Base-by-base conservation (phyloP, 2,888 invertebrate species). In the Yponomeuta cagnagella region DNA sequence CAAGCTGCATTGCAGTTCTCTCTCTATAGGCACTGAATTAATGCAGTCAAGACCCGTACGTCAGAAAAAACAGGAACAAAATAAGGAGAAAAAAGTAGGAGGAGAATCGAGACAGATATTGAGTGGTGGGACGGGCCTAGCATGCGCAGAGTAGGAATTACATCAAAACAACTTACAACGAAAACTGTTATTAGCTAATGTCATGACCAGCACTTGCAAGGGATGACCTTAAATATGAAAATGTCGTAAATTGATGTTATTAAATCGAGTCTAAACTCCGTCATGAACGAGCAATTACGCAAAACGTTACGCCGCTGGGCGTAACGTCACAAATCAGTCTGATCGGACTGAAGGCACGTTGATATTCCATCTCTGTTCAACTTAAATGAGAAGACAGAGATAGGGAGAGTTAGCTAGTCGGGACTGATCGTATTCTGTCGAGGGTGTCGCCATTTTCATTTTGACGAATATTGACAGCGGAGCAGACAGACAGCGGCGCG, bases 401-500 rank as follows among this genome's bases (percentile, higher is more conserved):
- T 72, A 73, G 78, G 65, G 72, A 76, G 74, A 80, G 74, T 79
- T 76, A 82, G 82, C 89, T 81, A 84, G 86, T 87, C 82, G 84
- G 83, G 84, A 87, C 83, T 89, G 90, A 91, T 89, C 91, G 90
- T 90, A 88, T 89, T 89, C 89, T 84, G 90, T 89, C 89, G 91
- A 90, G 90, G 94, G 94, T 94, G 94, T 94, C 94, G 94, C 94
- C 94, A 94, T 94, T 94, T 94, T 94, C 94, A 84, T 90, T 93
- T 94, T 94, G 94, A 94, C 94, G 94, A 94, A 94, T 94, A 94
- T 94, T 94, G 94, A 94, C 94, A 94, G 94, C 94, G 82, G 85
- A 85, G 88, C 90, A 91, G 91, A 90, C 90, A 91, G 90, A 90
- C 90, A 90, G 90, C 84, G 86, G 88, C 89, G 89, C 90, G 89